Percentiles rank a stretch among this genome's conserved stretches.
Evolutionary conservation across 2,888 invertebrate genomes (phyloP).

Genomic region (Dolichopus griseipennis): DNA sequence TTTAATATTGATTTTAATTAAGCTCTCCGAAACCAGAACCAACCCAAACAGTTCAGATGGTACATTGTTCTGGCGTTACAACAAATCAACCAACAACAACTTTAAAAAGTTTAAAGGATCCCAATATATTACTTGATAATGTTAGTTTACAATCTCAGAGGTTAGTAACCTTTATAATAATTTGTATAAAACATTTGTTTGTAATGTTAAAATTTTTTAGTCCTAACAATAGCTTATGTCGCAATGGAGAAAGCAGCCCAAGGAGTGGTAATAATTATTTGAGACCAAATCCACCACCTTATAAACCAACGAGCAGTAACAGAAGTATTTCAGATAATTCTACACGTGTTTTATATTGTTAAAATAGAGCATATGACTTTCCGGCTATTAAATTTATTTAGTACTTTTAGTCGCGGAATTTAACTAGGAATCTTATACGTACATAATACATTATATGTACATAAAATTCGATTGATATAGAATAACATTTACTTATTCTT

Average conservation of each 20-base stretch:
- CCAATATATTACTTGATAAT: conserved; percentile 41
- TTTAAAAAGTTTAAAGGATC: conserved; percentile 50
- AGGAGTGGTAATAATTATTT: conserved; percentile 40
- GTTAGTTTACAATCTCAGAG: conserved; percentile 40
- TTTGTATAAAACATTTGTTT: neutral
- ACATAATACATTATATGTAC: too few species aligned
- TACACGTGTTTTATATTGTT: conserved; percentile 42
- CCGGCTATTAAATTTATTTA: too few species aligned
- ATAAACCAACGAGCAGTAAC: conserved; percentile 35
- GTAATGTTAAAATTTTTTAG: conserved; percentile 34
- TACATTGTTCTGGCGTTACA: conserved; percentile 49
- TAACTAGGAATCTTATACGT: too few species aligned
- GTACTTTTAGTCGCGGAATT: too few species aligned
- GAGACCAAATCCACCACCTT: conserved; percentile 42
- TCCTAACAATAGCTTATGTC: conserved; percentile 49
- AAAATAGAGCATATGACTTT: conserved; percentile 16
- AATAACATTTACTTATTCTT: too few species aligned
- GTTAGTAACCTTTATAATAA: conserved; percentile 23
- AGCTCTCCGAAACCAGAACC: conserved; percentile 27
- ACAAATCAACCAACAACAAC: conserved; percentile 51
- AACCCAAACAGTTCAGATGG: conserved; percentile 51
- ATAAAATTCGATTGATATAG: too few species aligned
- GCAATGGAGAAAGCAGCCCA: conserved; percentile 45
- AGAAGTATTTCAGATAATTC: conserved; percentile 38
- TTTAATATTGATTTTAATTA: neutral